Evolutionary conservation across 2,113 vertebrate species (phyloP).

Genomic region (Aphyosemion australe): DNA sequence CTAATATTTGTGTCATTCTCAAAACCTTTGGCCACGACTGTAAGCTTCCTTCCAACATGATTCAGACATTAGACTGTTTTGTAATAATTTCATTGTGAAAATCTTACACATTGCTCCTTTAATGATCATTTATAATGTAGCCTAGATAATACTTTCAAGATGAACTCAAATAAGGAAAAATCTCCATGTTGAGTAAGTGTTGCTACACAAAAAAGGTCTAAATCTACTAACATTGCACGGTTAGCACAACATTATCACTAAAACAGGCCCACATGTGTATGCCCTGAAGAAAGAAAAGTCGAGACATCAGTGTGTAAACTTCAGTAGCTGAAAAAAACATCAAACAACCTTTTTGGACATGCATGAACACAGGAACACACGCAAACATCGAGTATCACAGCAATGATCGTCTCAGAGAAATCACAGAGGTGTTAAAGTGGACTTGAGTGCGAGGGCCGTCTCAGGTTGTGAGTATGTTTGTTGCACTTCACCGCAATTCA

Average conservation of each 20-base stretch:
- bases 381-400: background rate
- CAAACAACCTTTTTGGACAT: background rate
- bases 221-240: background rate
- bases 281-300: background rate
- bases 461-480: constrained; percentile 6
- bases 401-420: constrained; percentile 6
- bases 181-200: too few relatives aligned
- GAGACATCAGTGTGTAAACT: background rate
- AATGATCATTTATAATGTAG: too few relatives aligned
- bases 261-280: background rate
- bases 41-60: too few relatives aligned
- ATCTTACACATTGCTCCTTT: too few relatives aligned
- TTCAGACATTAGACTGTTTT: too few relatives aligned
- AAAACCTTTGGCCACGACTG: too few relatives aligned
- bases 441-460: constrained; percentile 21
- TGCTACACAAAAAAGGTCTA: background rate
- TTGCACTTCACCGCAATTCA: constrained; percentile 28
- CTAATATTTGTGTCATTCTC: too few relatives aligned
- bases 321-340: background rate
- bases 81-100: too few relatives aligned
- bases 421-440: constrained; percentile 12
- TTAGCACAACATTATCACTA: background rate
- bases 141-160: too few relatives aligned
- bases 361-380: background rate
- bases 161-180: too few relatives aligned